Conservation (phyloP, 1,140 invertebrate genomes). For the Drosophila paulistorum region DNA sequence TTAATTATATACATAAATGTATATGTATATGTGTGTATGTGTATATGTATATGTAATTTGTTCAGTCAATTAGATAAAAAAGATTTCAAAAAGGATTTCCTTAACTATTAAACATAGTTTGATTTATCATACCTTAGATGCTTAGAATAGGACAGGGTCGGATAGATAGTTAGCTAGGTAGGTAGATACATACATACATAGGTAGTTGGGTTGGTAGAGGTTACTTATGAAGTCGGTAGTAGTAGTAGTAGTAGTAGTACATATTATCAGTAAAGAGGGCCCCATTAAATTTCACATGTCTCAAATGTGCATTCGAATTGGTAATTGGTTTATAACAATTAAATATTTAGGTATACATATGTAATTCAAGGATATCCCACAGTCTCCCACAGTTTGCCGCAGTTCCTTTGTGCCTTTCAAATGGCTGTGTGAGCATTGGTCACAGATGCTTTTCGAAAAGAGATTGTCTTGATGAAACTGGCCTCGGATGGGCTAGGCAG, state of each 20-base stretch:
- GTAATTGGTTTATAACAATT: slow-evolving; percentile 39
- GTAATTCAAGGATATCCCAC: slow-evolving; percentile 26
- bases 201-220: slow-evolving; percentile 51
- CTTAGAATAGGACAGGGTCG: slow-evolving; percentile 53
- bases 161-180: slow-evolving; percentile 32
- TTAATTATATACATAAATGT: slow-evolving; percentile 56
- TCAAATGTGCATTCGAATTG: slow-evolving; percentile 75
- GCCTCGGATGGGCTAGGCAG: not conserved
- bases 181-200: slow-evolving; percentile 33
- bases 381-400: slow-evolving; percentile 1
- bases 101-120: slow-evolving; percentile 57
- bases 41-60: slow-evolving; percentile 65
- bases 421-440: not conserved
- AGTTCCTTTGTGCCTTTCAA: not conserved
- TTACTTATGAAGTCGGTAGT: slow-evolving; percentile 7
- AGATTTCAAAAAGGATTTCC: slow-evolving; percentile 75
- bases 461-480: slow-evolving; percentile 64
- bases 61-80: slow-evolving; percentile 80
- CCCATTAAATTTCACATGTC: slow-evolving; percentile 73
- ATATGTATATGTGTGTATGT: slow-evolving; percentile 34
- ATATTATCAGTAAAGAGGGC: slow-evolving; percentile 42
- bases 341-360: slow-evolving; percentile 28
- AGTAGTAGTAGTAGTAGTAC: no score
- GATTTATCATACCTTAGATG: slow-evolving; percentile 45
- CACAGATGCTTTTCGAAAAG: slow-evolving; percentile 40